Percentiles rank a stretch among this genome's conserved stretches.
These are phyloP conservation scores for Botrylloides violaceus DNA, from an alignment of 23 tunicate species.

Conservation along the genomic window DNA sequence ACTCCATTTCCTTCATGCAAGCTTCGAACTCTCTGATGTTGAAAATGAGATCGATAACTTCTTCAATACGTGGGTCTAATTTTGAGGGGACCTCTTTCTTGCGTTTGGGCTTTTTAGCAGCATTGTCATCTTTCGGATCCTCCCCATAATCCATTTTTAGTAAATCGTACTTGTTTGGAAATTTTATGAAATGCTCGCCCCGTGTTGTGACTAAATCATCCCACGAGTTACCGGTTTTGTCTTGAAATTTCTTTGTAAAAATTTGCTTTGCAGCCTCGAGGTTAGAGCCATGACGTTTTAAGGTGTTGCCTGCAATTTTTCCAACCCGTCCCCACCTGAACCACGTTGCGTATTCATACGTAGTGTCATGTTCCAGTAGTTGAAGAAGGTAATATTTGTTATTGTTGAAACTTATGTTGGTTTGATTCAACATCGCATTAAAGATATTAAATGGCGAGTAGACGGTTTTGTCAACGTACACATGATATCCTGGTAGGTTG, in stretches of 20 bases:
- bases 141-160: conserved; percentile 67
- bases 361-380: conserved; percentile 39
- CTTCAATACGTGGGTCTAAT: not conserved
- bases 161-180: conserved; percentile 47
- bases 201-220: not conserved
- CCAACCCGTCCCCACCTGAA: conserved; percentile 86
- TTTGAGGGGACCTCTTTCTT: not conserved
- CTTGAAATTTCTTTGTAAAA: conserved; percentile 65
- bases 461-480: conserved; percentile 24
- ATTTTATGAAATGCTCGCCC: conserved; percentile 27
- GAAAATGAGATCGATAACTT: not conserved
- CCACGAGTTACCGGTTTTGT: conserved; percentile 62
- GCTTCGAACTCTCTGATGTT: not conserved
- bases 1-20: not conserved
- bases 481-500: conserved; percentile 22
- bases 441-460: not conserved
- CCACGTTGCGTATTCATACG: conserved; percentile 38
- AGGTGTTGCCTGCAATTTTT: conserved; percentile 53
- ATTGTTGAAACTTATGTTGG: conserved; percentile 67
- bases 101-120: not conserved
- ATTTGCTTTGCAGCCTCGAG: conserved; percentile 27
- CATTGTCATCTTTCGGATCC: conserved; percentile 10
- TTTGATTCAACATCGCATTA: conserved; percentile 88
- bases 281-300: conserved; percentile 14
- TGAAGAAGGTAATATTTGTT: conserved; percentile 76